Evolutionary conservation across 2,888 invertebrate genomes (phyloP), one percentile per base, ranked within the genome.

Genomic region (Brachypalpus laphriformis): DNA sequence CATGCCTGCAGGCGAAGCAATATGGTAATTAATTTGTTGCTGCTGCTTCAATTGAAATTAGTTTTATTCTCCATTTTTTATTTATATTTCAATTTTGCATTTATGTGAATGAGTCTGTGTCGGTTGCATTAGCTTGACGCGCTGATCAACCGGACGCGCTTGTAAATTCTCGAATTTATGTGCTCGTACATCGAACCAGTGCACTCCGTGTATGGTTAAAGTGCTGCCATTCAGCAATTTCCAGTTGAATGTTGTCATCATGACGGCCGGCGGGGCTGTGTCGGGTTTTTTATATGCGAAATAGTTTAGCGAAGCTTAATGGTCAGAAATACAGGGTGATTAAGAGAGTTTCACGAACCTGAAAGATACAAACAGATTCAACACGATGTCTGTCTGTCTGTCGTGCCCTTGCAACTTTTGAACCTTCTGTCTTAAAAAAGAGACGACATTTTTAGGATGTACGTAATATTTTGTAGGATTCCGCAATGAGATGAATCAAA

Each of bases 11-110:
- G 37, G 3, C 51, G 18, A 59, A 71, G 57, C 70, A 75, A 70
- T 70, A 83, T 74, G 80, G 63, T 75, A 80, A 83, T 83, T 80
- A 75, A 80, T 70, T 80, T 83, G 83, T 70, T 83, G 78, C 74
- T 78, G 57, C 63, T 83, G 74, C 68, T 80, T 80, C 77, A 83
- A 83, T 80, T 83, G 74, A 83, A 83, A 70, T 80, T 70, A 56
- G 71, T 65, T 57, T 77, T 42, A 34, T 66, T 31, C 45, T 66
- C 49, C n/a, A n/a, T 14, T 59, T 51, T 18, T 57, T 28, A 9
- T 49, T 28, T 11, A 3, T 54, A 56, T 37, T 59, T 47, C 22
- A 20, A n/a, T 72, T 71, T 71, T 57, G 18, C 31, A 57, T 66
- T 63, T 71, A 63, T 14, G 31, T 63, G 56, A n/a, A 37, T 56